Base-by-base conservation (phyloP, 2,113 vertebrate genomes). In the Columba livia region DNA sequence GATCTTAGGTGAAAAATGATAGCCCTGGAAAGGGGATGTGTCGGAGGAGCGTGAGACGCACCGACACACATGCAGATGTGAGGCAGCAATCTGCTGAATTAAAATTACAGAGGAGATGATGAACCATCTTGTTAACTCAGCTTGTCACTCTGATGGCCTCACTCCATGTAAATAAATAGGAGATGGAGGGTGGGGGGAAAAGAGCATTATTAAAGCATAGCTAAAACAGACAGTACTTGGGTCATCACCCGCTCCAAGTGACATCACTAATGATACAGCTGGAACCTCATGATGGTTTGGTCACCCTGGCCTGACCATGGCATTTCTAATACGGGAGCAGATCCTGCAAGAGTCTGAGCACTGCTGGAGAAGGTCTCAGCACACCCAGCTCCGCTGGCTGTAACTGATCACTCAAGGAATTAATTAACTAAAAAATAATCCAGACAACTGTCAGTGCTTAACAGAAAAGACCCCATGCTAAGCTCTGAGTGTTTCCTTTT, bases 1-100 rank as follows among this genome's bases (percentile, higher is more conserved):
- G 96, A 91, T 94, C 70, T 85, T 20, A 92, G 90, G 94, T 94
- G 94, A 96, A 96, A 97, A 97, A 96, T 95, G 79, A 96, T 94
- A 91, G 81, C 82, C 79, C 89, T 92, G 79, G 61, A 96, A 97
- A 97, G 93, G 91, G 95, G 89, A 93, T 89, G 85, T 94, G 94
- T 93, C 92, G 95, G 89, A 94, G 92, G 84, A 85, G 48, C 20
- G 8, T 50, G 79, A 95, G 91, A 88, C 0, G 6, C 82, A 79
- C 82, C 10, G 15, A 91, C 84, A 94, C 64, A 80, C 75, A 74
- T 62, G 36, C 86, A 93, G 89, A 94, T 84, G 74, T 5, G 4
- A 97, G 85, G 73, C 74, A 94, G 90, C 77, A 94, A 88, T 94
- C 77, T 90, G 82, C 83, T 86, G 93, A 95, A 93, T 87, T 94